phyloP scores from a whole-genome alignment of 2,888 invertebrate species.

The Tholera decimalis region DNA sequence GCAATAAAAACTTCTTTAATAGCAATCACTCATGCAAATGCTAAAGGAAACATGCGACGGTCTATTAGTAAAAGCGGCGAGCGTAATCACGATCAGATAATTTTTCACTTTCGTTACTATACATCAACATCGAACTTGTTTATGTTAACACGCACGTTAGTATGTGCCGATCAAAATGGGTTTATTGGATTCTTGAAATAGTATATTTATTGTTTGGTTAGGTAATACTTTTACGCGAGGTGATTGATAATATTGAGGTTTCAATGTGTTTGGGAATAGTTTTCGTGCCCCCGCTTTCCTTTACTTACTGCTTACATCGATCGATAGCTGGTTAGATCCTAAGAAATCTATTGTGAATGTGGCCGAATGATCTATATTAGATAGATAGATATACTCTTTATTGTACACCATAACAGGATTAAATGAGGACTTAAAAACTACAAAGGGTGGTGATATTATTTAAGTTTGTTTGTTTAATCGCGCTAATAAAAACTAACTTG shows the following conservation, averaged over 20 bases:
- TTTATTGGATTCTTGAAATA: constrained; percentile 29
- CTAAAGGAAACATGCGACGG: constrained; percentile 45
- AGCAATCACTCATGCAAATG: constrained; percentile 51
- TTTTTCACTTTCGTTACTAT: constrained; percentile 65
- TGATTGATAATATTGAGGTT: not conserved
- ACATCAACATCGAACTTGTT: constrained; percentile 52
- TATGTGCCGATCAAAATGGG: constrained; percentile 20
- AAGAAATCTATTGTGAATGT: too few relatives aligned
- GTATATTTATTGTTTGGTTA: constrained; percentile 3
- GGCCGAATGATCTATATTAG: too few relatives aligned
- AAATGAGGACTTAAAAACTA: too few relatives aligned
- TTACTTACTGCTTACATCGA: too few relatives aligned
- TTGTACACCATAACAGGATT: too few relatives aligned
- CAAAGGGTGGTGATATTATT: too few relatives aligned
- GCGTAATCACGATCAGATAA: constrained; percentile 54
- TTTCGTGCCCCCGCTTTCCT: too few relatives aligned
- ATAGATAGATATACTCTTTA: too few relatives aligned
- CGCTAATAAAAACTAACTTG: too few relatives aligned
- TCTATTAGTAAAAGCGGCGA: constrained; percentile 56
- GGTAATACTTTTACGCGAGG: not conserved
- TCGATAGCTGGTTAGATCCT: too few relatives aligned
- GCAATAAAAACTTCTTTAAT: constrained; percentile 20
- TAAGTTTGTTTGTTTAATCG: too few relatives aligned
- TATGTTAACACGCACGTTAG: constrained; percentile 39
- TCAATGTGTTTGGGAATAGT: too few relatives aligned